These are phyloP conservation scores for Lycocerus yunnanus DNA, from an alignment of 2,888 invertebrate genomes.

Conservation along the genomic window DNA sequence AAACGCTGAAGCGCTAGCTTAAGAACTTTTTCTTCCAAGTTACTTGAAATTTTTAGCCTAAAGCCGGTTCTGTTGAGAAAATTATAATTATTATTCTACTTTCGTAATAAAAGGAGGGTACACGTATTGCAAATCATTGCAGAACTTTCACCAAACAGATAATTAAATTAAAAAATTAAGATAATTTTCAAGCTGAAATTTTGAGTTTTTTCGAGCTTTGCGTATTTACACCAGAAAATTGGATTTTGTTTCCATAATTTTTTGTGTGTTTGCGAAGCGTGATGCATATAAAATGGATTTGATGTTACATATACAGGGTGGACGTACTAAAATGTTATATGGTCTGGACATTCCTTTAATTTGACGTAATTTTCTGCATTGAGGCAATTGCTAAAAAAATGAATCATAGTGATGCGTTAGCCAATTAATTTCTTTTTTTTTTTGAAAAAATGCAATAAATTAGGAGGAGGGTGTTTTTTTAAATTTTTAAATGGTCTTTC, in stretches of 20 bases:
- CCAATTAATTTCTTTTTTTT: neutral
- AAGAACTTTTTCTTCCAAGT: neutral
- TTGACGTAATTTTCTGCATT: neutral
- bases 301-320: neutral
- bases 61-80: neutral
- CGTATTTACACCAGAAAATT: neutral
- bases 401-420: neutral
- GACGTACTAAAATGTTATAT: neutral
- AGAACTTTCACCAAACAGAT: neutral
- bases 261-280: neutral
- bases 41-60: neutral
- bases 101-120: neutral
- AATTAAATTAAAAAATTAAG: neutral
- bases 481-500: too few relatives aligned
- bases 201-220: neutral
- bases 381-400: neutral
- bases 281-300: neutral
- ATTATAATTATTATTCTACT: neutral
- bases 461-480: too few relatives aligned
- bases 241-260: neutral
- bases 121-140: neutral
- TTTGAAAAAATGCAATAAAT: too few relatives aligned
- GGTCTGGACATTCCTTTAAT: neutral
- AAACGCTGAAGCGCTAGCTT: neutral
- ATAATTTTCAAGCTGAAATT: neutral